These are phyloP conservation scores for Scaptomyza graminum DNA, from an alignment of 1,140 invertebrate species.

Conservation along the genomic window DNA sequence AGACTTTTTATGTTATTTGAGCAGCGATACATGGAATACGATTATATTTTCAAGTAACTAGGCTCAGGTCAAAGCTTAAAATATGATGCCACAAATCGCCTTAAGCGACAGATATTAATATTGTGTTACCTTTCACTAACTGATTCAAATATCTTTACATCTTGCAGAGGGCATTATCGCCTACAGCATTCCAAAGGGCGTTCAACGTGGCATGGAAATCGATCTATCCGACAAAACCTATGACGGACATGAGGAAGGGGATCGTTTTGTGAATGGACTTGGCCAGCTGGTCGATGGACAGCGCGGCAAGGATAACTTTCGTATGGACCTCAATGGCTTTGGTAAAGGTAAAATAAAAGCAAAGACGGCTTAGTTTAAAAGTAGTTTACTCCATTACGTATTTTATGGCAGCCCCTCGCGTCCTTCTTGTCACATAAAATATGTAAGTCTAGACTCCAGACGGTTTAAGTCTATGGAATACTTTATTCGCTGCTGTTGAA, in stretches of 20 bases:
- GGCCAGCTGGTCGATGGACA: constrained; percentile 96
- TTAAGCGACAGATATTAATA: constrained; percentile 9
- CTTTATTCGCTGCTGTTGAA: constrained; percentile 12
- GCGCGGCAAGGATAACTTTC: constrained; percentile 91
- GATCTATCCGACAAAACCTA: constrained; percentile 96
- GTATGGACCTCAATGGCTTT: constrained; percentile 87
- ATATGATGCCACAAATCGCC: constrained; percentile 32
- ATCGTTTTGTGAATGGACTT: constrained; percentile 90
- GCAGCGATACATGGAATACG: constrained; percentile 27
- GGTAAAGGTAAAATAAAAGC: constrained; percentile 86
- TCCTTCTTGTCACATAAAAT: constrained; percentile 38
- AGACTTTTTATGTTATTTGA: constrained; percentile 30
- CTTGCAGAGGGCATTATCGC: constrained; percentile 90
- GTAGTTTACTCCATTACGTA: constrained; percentile 1
- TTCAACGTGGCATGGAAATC: constrained; percentile 91
- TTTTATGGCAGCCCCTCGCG: constrained; percentile 13
- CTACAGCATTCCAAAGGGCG: constrained; percentile 93
- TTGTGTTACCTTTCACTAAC: constrained; percentile 35
- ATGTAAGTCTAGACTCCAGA: constrained; percentile 7
- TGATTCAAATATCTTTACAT: background rate
- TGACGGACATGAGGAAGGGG: constrained; percentile 92
- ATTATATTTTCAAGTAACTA: constrained; percentile 40
- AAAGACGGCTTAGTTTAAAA: constrained; percentile 24
- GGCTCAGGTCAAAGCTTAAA: background rate
- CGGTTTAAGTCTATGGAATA: background rate